Evolutionary conservation across 2,113 vertebrate genomes (phyloP), one percentile per base, ranked within the genome.

Genomic region (Leptobrachium leishanense): DNA sequence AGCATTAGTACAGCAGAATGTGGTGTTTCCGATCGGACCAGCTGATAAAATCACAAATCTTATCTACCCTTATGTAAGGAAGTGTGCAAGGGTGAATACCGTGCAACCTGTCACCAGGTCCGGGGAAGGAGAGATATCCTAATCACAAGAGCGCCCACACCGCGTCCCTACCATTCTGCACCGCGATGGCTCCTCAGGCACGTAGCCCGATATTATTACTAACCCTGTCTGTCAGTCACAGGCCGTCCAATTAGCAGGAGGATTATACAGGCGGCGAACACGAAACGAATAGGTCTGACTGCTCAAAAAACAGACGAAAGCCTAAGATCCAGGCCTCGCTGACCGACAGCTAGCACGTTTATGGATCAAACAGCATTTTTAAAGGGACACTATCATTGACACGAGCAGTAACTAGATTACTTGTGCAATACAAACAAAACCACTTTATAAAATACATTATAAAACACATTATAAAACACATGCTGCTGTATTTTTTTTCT

Each of bases 41-140:
- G 53, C n/a, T 6, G 74, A 67, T 42, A 67, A 11, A 2, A n/a
- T 75, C 63, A 54, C 9, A 31, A 43, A 54, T 76, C 31, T 76
- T 31, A 43, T 76, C 74, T 76, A 54, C 74, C 50, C 64, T 31
- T 66, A 76, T 76, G 20, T 68, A 39, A 42, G 9, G 11, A 31
- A 43, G 12, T 6, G 40, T 39, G 10, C 2, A 43, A 15, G 64
- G 40, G 10, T 50, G 11, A 39, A 43, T 41, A 75, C 20, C 73
- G 46, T 54, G 43, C 9, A 76, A 42, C 13, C 7, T 75, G 12
- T 75, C 74, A 67, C 4, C 64, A 62, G 9, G 43, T 40, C 10
- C 10, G 42, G 43, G 9, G 20, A 65, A 39, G 62, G n/a, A 5
- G 20, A 2, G 62, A 64, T 20, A 4, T 31, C 3, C 43, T 65